Percentiles rank a stretch among this genome's conserved stretches.
Evolutionary conservation across 2,113 vertebrate species (phyloP).

Genomic region (Sphaerodactylus townsendi): DNA sequence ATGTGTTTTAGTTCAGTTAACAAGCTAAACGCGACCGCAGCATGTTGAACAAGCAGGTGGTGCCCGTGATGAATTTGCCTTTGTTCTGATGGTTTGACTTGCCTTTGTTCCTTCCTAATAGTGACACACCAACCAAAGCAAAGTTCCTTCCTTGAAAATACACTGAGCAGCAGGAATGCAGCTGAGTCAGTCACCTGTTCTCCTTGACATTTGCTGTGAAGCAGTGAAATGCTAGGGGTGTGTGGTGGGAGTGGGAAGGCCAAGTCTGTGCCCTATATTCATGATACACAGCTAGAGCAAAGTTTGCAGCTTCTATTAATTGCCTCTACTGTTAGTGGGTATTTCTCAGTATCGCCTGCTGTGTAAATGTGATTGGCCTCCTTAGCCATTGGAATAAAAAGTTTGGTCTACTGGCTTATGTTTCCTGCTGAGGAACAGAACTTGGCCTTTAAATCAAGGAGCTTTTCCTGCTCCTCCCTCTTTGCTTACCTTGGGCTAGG

Average conservation of each 20-base stretch:
- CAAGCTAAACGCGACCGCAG: not conserved
- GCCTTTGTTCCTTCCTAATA: constrained; percentile 9
- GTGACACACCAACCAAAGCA: fast-evolving
- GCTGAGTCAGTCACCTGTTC: not conserved
- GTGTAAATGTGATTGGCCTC: not conserved
- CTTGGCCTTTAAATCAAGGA: not conserved
- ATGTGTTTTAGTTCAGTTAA: not conserved
- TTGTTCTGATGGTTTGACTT: constrained; percentile 35
- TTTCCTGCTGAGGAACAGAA: not conserved
- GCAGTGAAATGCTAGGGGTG: constrained; percentile 5
- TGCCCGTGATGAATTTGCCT: constrained; percentile 8
- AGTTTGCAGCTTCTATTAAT: not conserved
- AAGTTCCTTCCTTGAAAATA: not conserved
- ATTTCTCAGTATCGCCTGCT: not conserved
- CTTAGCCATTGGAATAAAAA: no score
- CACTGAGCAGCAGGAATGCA: not conserved
- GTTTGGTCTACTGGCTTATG: not conserved
- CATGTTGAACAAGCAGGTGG: constrained; percentile 63
- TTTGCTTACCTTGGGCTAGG: not conserved
- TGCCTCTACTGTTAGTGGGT: not conserved
- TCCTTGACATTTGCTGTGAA: not conserved
- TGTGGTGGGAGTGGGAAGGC: not conserved
- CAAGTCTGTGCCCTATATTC: not conserved
- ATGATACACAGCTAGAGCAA: not conserved
- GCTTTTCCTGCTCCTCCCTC: not conserved